Conservation (phyloP, 2,797 vertebrate species). For the Nothura maculosa region DNA sequence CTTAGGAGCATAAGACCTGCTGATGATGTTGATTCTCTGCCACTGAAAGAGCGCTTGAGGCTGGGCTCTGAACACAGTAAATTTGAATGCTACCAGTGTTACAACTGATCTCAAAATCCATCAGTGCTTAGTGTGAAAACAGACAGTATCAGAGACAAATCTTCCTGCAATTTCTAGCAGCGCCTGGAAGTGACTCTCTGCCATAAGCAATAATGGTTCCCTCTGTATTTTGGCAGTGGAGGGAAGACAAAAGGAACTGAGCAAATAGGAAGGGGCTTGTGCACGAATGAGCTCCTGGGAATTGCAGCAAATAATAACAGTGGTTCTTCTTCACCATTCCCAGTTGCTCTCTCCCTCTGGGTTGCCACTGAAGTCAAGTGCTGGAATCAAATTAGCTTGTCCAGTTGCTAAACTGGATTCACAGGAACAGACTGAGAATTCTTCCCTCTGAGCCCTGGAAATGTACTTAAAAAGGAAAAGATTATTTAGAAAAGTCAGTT, state of each 20-base stretch:
- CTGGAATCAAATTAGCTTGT: neutral
- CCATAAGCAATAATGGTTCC: rapidly evolving
- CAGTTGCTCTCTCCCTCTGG: rapidly evolving
- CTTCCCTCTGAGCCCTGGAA: neutral
- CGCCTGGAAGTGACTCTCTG: rapidly evolving
- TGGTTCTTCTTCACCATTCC: neutral
- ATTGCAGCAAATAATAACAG: neutral
- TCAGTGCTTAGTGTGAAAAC: neutral
- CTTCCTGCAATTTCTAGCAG: neutral
- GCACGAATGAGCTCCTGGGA: neutral
- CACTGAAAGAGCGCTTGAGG: neutral
- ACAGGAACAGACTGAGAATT: neutral
- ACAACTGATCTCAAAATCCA: neutral
- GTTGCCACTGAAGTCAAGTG: neutral
- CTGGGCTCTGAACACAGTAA: neutral
- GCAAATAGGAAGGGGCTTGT: neutral
- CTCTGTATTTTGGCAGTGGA: neutral
- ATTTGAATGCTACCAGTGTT: neutral
- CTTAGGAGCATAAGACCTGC: neutral
- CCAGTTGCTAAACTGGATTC: neutral
- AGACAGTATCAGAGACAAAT: neutral
- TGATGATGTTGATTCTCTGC: neutral
- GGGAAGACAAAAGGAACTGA: neutral
- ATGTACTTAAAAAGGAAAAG: neutral
- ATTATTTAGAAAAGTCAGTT: neutral